Conservation (phyloP, 1,140 invertebrate species). For the Drosophila ananassae region DNA sequence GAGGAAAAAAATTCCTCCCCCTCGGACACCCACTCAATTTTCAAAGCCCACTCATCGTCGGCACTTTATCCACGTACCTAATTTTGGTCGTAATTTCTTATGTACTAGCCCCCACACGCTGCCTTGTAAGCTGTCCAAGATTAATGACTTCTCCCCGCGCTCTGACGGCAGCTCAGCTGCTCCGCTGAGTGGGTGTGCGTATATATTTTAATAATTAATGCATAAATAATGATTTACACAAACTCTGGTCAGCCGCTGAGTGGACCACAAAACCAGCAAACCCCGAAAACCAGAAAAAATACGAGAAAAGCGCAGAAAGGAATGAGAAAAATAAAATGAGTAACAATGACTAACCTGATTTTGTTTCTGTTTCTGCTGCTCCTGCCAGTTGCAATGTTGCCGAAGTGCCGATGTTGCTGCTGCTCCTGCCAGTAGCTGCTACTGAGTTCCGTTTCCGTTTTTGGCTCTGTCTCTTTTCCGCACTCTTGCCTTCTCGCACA, state of each 20-base stretch:
- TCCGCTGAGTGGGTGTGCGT: conserved; percentile 11
- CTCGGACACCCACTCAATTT: background rate
- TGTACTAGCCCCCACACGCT: conserved; percentile 32
- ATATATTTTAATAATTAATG: conserved; percentile 68
- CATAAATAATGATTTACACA: conserved; percentile 71
- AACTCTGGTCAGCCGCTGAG: conserved; percentile 37
- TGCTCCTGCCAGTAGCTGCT: conserved; percentile 26
- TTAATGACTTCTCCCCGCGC: conserved; percentile 36
- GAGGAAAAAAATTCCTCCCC: background rate
- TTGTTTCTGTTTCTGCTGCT: conserved; percentile 42
- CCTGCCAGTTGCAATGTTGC: conserved; percentile 17
- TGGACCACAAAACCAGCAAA: conserved; percentile 14
- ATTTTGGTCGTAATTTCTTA: conserved; percentile 42
- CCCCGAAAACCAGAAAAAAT: conserved; percentile 24
- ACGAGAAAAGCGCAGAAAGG: conserved; percentile 15
- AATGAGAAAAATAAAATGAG: conserved; percentile 5
- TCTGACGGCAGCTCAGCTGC: conserved; percentile 18
- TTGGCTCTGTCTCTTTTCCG: conserved; percentile 13
- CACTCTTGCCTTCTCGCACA: conserved; percentile 15
- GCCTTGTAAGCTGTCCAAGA: conserved; percentile 40
- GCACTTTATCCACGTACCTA: conserved; percentile 33
- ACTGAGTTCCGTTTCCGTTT: conserved; percentile 28
- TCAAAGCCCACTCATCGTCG: conserved; percentile 4
- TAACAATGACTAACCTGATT: conserved; percentile 58
- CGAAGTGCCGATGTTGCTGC: conserved; percentile 21